Conservation (phyloP, 2,113 vertebrate genomes). For the Thalassoma bifasciatum region DNA sequence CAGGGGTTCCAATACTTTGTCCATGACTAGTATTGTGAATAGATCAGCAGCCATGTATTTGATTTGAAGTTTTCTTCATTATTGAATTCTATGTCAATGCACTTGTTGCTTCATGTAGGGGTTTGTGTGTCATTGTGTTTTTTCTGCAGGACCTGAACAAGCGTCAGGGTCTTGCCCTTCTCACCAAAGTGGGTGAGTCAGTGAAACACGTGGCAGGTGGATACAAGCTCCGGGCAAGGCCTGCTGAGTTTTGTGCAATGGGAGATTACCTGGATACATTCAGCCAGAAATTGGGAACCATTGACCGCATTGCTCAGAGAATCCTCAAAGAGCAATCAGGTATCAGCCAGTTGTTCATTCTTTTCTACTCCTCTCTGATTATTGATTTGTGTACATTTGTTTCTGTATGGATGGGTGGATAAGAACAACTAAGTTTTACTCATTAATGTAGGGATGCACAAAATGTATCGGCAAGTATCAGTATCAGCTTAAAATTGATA, state of each 20-base stretch:
- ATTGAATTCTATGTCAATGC: neutral
- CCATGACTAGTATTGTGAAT: no score
- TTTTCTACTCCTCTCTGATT: no score
- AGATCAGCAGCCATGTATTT: no score
- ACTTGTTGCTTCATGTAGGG: neutral
- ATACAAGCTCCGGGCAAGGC: slow-evolving; percentile 92
- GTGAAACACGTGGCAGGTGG: slow-evolving; percentile 95
- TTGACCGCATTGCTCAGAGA: slow-evolving; percentile 96
- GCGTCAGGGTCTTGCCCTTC: slow-evolving; percentile 93
- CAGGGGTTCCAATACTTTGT: no score
- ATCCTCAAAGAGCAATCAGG: slow-evolving; percentile 97
- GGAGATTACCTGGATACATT: slow-evolving; percentile 95
- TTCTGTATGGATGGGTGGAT: no score
- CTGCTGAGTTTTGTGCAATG: slow-evolving; percentile 91
- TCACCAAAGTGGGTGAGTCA: slow-evolving; percentile 94
- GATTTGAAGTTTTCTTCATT: no score
- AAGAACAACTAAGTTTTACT: no score
- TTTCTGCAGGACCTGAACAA: slow-evolving; percentile 92
- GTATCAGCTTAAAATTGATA: no score
- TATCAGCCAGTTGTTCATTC: slow-evolving; percentile 70
- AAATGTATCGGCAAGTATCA: no score
- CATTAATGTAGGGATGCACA: no score
- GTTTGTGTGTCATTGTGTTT: neutral
- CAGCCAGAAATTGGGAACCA: slow-evolving; percentile 94
- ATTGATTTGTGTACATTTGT: neutral